Evolutionary conservation across 2,888 invertebrate species (phyloP), one percentile per base, ranked within the genome.

Genomic region (Coleophora deauratella): DNA sequence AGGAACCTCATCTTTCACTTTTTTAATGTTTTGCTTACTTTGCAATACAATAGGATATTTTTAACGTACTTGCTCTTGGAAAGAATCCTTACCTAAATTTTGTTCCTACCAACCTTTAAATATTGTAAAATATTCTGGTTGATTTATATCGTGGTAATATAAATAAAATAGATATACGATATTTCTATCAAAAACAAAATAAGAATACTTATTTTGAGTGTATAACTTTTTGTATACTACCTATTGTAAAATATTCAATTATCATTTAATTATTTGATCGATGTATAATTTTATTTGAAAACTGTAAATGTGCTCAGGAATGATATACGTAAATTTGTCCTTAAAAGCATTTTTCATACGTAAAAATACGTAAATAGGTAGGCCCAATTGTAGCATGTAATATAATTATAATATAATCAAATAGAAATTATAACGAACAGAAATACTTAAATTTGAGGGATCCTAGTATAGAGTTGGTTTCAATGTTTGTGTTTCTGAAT

Each of bases 321-420:
- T 72, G 59, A 66, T 62, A 78, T 78, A 78, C 79, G 77, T 80
- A 79, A 72, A 74, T 66, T 72, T 73, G 64, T 62, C 70, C 69
- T 66, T 73, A 62, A 59, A 77, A 80, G 69, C 76, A 79, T 79
- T 79, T 78, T 74, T 77, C 77, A 82, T 82, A 81, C 82, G 79
- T 84, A 80, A 82, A 71, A n/a, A n/a, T n/a, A n/a, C n/a, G n/a
- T 72, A 57, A 21, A 51, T 73, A 85, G 84, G 70, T 85, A 84
- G 84, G 79, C 79, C 74, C 81, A 85, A 84, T 80, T 82, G 81
- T 74, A 77, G 64, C 81, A 77, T 79, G 75, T 81, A 81, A 67
- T 66, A 72, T 84, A 80, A 77, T 72, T 66, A 67, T 72, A 76
- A 73, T 70, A 31, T 31, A 31, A 66, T 58, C 61, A 71, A 64